Evolutionary conservation across 2,797 vertebrate genomes (phyloP).

Genomic region (Aeoliscus strigatus): DNA sequence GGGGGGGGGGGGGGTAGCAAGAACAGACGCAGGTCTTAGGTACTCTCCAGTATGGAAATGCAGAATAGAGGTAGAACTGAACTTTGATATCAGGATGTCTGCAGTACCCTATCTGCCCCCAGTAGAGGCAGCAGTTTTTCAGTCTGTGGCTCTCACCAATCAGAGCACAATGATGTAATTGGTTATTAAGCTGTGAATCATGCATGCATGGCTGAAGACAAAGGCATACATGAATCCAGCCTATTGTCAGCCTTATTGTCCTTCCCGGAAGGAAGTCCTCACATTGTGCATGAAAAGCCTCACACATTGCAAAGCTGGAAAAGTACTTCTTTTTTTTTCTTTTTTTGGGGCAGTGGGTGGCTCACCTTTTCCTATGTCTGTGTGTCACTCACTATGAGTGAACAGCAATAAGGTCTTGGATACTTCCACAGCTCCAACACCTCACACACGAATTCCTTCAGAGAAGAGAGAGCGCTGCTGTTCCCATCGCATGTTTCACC

Average conservation of each 20-base stretch:
- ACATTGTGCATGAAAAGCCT: conserved; percentile 20
- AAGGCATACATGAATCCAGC: too few species aligned
- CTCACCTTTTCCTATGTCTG: too few species aligned
- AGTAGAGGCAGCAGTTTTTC: conserved; percentile 7
- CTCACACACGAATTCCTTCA: conserved; percentile 44
- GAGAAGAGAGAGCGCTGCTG: not conserved
- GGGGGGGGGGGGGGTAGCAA: too few species aligned
- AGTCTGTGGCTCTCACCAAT: conserved; percentile 21
- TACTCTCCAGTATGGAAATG: too few species aligned
- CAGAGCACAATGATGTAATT: conserved; percentile 50
- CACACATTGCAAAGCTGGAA: too few species aligned
- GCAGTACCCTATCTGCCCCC: conserved; percentile 5
- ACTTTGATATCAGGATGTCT: conserved; percentile 5
- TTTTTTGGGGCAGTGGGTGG: conserved; percentile 32
- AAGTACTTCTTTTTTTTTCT: too few species aligned
- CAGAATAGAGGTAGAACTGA: not conserved
- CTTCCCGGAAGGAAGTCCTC: too few species aligned
- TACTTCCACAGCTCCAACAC: conserved; percentile 20
- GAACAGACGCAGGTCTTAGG: too few species aligned
- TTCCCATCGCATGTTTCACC: conserved; percentile 22
- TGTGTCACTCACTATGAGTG: conserved; percentile 28
- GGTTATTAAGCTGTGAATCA: conserved; percentile 38
- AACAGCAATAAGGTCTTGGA: conserved; percentile 15
- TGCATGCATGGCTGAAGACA: conserved; percentile 34
- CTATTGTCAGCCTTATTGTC: too few species aligned